phyloP scores from a whole-genome alignment of 2,888 invertebrate species.

The Amphipyra berbera region DNA sequence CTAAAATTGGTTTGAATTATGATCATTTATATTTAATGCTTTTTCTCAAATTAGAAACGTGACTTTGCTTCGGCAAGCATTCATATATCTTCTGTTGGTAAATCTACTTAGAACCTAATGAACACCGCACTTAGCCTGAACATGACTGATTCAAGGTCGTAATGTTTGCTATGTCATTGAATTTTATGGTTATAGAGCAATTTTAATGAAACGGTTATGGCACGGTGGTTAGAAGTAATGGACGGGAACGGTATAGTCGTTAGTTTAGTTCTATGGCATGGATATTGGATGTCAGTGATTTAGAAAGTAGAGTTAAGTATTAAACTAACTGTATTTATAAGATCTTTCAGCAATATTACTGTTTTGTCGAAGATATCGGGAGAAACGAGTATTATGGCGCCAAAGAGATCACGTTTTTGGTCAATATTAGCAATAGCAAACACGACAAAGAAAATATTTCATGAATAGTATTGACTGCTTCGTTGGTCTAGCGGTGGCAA shows the following conservation, averaged over 20 bases:
- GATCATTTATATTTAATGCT: too few species aligned
- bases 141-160: constrained; percentile 12
- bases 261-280: constrained; percentile 6
- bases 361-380: not conserved
- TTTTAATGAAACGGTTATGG: constrained; percentile 38
- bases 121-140: not conserved
- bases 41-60: too few species aligned
- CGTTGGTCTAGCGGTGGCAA: too few species aligned
- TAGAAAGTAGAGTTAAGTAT: not conserved
- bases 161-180: constrained; percentile 26
- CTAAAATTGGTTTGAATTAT: too few species aligned
- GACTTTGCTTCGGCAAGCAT: not conserved
- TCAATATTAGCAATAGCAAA: too few species aligned
- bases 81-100: not conserved
- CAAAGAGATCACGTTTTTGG: too few species aligned
- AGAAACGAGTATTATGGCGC: not conserved
- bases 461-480: too few species aligned
- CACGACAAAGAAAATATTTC: too few species aligned
- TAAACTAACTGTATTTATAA: not conserved
- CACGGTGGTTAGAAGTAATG: constrained; percentile 12
- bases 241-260: constrained; percentile 4
- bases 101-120: too few species aligned
- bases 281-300: constrained; percentile 3
- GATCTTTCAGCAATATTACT: not conserved
- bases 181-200: constrained; percentile 27